Conservation (phyloP, 2,113 vertebrate genomes). For the Neodontobutis hainanensis region DNA sequence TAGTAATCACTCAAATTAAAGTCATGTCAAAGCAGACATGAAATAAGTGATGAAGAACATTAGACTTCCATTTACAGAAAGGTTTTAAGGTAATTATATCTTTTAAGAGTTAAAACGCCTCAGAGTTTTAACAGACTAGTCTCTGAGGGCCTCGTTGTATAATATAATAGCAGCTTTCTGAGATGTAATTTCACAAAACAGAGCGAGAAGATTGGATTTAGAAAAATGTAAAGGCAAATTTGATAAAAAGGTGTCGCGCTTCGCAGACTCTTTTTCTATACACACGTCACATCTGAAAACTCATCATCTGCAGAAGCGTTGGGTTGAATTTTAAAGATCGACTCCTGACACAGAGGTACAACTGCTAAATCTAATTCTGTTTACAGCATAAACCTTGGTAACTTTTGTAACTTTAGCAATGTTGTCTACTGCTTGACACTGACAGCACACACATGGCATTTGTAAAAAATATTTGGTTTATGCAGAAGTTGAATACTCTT, state of each 20-base stretch:
- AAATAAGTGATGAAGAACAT: too few species aligned
- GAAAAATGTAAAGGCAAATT: neutral
- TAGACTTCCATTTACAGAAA: too few species aligned
- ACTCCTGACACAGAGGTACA: neutral
- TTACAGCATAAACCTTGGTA: neutral
- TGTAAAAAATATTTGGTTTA: too few species aligned
- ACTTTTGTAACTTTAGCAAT: too few species aligned
- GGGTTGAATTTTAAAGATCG: neutral
- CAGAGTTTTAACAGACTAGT: neutral
- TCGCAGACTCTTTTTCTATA: neutral
- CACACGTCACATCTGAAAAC: neutral
- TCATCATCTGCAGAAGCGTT: neutral
- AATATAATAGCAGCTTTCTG: constrained; percentile 1
- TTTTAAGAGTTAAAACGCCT: neutral
- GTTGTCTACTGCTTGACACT: too few species aligned
- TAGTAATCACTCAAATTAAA: too few species aligned
- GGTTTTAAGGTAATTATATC: neutral
- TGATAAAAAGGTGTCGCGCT: neutral
- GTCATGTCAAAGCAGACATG: too few species aligned
- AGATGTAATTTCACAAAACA: neutral
- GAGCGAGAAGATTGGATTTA: neutral
- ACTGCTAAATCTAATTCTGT: neutral
- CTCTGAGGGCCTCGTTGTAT: neutral
- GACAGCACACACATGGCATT: too few species aligned
- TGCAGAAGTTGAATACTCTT: too few species aligned